Evolutionary conservation across 2,888 invertebrate genomes (phyloP).

Genomic region (Saturnia pavonia): DNA sequence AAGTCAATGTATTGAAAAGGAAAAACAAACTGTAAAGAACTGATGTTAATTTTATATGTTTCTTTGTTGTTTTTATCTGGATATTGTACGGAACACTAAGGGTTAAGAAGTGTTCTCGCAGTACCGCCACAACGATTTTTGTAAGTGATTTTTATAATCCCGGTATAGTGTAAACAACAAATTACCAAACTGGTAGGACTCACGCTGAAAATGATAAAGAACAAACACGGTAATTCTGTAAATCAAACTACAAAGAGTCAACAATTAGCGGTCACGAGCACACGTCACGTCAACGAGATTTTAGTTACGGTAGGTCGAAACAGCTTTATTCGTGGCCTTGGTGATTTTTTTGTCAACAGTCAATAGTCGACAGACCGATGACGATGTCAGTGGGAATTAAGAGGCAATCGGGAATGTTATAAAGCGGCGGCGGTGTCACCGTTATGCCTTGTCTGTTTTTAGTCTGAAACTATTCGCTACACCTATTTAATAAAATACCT

Average conservation of each 20-base stretch:
- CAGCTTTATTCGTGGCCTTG: constrained; percentile 13
- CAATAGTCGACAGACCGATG: neutral
- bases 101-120: neutral
- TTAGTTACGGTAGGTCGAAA: constrained; percentile 27
- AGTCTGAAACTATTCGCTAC: neutral
- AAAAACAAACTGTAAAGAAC: too few species aligned
- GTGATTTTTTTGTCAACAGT: constrained; percentile 17
- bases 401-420: neutral
- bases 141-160: too few species aligned
- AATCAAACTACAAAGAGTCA: neutral
- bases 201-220: neutral
- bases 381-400: neutral
- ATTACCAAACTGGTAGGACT: neutral
- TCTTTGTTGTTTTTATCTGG: too few species aligned
- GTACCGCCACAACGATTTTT: neutral
- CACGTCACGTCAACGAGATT: constrained; percentile 23
- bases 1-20: too few species aligned
- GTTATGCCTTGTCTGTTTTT: neutral
- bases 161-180: neutral
- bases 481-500: neutral
- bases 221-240: neutral
- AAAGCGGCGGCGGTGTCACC: neutral
- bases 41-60: too few species aligned
- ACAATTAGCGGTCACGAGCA: neutral
- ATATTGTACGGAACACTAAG: too few species aligned